Evolutionary conservation across 2,888 invertebrate species (phyloP), one percentile per base, ranked within the genome.

Genomic region (Acrobasis suavella): DNA sequence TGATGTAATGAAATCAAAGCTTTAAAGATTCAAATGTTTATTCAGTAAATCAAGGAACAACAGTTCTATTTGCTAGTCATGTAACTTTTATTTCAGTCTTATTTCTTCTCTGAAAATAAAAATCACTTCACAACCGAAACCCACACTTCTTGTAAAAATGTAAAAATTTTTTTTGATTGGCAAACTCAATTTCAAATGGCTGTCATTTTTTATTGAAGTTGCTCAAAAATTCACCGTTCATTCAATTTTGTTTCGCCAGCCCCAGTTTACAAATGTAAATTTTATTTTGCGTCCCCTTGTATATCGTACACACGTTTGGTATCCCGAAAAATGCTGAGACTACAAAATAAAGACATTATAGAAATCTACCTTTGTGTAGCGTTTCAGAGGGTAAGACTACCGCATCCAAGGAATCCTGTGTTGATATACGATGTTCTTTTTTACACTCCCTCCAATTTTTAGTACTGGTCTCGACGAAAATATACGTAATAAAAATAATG

Each of bases 231-330:
- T 22, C 55, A 54, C 46, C 55, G 46, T 62, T 55, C 32, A 62
- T 62, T 62, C 62, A 62, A 61, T 62, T 62, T 37, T 16, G 55
- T 62, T 54, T 46, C 17, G n/a, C 46, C 50, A 49, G 55, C 55
- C 62, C 55, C 37, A 38, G 55, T 62, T 62, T 76, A 72, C 72
- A 69, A 79, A 77, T 77, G 82, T 79, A 76, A 77, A 79, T 81
- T 82, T 80, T 76, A 75, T 80, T 56, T 78, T 71, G 66, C 68
- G 62, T 74, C 67, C 77, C 73, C 70, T 69, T 77, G 73, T 72
- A 76, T 46, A 42, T 42, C 14, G 42, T 56, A 71, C 71, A 74
- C 72, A 80, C 75, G 77, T 79, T 79, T 80, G 77, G 75, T 80
- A 77, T 77, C 70, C 73, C 71, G 70, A 69, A 70, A 67, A 69